Base-by-base conservation (phyloP, 2,888 invertebrate species). In the Drosophila merina region DNA sequence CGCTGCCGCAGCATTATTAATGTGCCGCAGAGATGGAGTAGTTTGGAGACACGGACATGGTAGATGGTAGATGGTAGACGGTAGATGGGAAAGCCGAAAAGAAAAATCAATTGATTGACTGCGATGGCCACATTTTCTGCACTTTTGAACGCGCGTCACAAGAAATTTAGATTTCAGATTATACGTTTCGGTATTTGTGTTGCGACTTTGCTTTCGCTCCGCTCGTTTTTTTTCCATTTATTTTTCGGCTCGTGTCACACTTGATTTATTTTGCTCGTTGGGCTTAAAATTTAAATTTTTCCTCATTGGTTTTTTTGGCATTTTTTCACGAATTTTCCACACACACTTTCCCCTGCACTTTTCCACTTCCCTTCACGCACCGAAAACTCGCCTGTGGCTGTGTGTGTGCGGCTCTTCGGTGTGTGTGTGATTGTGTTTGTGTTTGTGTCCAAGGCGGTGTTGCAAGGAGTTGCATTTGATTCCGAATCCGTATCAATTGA, bases 71-170 rank as follows among this genome's bases (percentile, higher is more conserved):
- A 20, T 8, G 14, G 42, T 4, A 25, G 12, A 20, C 10, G 10
- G 20, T 9, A 31, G 50, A n/a, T 10, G 10, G 33, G 4, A 33
- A 9, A 10, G 36, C 36, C 12, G 10, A 9, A 12, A 64, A 73
- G 69, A 75, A 85, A 86, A 84, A 86, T 86, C 86, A 84, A 84
- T 86, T 79, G 79, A 86, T 86, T 84, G 79, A 33, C 67, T 69
- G 66, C 56, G 70, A 70, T 84, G 82, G 82, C 77, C 73, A 77
- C 76, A 59, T 84, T 84, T 84, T 86, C 86, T 82, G 85, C 86
- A 82, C 86, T 84, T 75, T 86, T 84, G 48, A 80, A 78, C 85
- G 81, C 85, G 81, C 81, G 82, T 82, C 82, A 82, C 74, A 58
- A 58, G 48, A 72, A 77, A 77, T 82, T 63, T 69, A 57, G 56